A percentile compares a stretch with the other conserved stretches of the same genome.
Conservation (phyloP, 2,888 invertebrate genomes). For the Neoitamus cyanurus region DNA sequence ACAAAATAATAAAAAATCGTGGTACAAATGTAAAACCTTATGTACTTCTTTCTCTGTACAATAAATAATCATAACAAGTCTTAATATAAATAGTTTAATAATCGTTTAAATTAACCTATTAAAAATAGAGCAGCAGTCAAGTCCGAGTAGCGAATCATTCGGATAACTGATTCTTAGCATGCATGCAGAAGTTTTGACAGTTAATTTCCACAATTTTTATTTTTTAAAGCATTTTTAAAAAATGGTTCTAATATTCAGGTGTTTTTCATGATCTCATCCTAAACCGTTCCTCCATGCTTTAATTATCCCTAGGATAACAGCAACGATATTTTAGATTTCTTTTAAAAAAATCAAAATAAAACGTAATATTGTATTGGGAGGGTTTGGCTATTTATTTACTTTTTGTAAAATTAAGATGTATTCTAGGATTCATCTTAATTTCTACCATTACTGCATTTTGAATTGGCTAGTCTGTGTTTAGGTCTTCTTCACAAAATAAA, state of each 20-base stretch:
- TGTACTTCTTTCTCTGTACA: slow-evolving; percentile 12
- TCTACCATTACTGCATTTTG: not conserved
- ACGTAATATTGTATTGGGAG: not conserved
- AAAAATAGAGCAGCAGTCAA: not conserved
- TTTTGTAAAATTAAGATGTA: not conserved
- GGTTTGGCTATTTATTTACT: not conserved
- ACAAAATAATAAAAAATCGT: not conserved
- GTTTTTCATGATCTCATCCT: not conserved
- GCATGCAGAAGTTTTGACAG: not conserved
- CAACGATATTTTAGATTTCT: not conserved
- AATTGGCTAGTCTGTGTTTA: not conserved
- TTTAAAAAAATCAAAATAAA: not conserved
- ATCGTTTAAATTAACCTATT: not conserved
- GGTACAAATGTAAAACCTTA: not conserved
- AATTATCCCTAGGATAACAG: not conserved
- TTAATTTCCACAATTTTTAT: not conserved
- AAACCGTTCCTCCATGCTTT: not conserved
- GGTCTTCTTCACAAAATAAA: not conserved
- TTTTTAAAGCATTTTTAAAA: not conserved
- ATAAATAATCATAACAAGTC: slow-evolving; percentile 14
- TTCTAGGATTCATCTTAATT: not conserved
- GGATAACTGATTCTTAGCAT: not conserved
- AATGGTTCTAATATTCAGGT: not conserved
- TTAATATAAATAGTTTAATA: slow-evolving; percentile 25
- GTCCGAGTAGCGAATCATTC: not conserved